Conservation (phyloP, 2,888 invertebrate genomes). For the Rosalia funebris region DNA sequence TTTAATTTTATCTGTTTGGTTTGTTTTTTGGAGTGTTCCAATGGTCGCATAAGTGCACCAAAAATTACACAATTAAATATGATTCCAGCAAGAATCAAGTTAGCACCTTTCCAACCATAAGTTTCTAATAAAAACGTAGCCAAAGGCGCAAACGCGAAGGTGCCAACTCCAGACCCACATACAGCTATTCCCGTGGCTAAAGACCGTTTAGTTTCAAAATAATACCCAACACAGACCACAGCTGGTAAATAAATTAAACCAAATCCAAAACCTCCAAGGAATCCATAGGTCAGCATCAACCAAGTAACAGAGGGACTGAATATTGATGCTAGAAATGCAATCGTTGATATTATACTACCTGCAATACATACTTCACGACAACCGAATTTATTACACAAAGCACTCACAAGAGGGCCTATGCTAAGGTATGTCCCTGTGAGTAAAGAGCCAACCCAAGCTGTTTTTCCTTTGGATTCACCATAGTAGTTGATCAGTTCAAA, state of each 20-base stretch:
- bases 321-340: conserved; percentile 87
- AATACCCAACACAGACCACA: conserved; percentile 95
- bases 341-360: conserved; percentile 85
- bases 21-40: conserved; percentile 74
- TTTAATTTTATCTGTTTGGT: neutral
- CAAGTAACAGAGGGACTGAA: conserved; percentile 86
- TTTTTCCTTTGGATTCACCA: conserved; percentile 87
- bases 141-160: conserved; percentile 93
- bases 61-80: conserved; percentile 91
- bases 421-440: conserved; percentile 95
- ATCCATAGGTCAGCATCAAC: conserved; percentile 88
- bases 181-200: conserved; percentile 95
- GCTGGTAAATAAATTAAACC: conserved; percentile 77
- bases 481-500: conserved; percentile 82
- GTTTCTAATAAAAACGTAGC: conserved; percentile 80
- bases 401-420: conserved; percentile 94
- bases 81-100: conserved; percentile 88
- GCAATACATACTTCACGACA: conserved; percentile 93
- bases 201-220: conserved; percentile 94
- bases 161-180: conserved; percentile 94
- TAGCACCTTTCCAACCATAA: conserved; percentile 90
- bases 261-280: conserved; percentile 69
- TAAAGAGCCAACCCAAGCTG: conserved; percentile 93
- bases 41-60: conserved; percentile 82
- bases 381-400: conserved; percentile 94